Evolutionary conservation across 2,888 invertebrate species (phyloP).

Genomic region (Lapara coniferarum): DNA sequence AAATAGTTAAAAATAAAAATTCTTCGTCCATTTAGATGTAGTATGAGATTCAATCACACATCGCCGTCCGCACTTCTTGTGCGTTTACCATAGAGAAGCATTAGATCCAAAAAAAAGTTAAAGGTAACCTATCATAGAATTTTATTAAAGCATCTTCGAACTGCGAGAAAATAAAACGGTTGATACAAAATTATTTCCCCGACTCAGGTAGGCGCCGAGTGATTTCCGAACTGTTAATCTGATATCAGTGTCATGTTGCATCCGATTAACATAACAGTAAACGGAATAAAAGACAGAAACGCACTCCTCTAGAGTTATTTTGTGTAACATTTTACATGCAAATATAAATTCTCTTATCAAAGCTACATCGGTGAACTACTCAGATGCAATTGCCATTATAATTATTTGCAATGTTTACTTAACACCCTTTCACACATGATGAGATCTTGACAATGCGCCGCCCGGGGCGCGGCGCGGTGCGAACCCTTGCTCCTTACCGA

Average conservation of each 20-base stretch:
- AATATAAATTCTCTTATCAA: constrained; percentile 76
- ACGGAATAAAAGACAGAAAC: constrained; percentile 68
- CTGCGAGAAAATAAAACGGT: not conserved
- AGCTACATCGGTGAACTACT: constrained; percentile 62
- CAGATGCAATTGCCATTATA: constrained; percentile 80
- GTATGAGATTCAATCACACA: too few relatives aligned
- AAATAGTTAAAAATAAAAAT: too few relatives aligned
- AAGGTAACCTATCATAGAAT: not conserved
- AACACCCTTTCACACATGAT: constrained; percentile 84
- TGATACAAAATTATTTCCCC: not conserved
- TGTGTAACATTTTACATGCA: constrained; percentile 73
- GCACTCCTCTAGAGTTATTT: constrained; percentile 63
- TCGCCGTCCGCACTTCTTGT: too few relatives aligned
- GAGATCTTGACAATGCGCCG: constrained; percentile 70
- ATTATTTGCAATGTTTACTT: constrained; percentile 85
- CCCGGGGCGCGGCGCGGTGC: constrained; percentile 59
- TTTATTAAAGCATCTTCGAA: not conserved
- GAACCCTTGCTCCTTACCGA: constrained; percentile 44
- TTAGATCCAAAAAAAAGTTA: not conserved
- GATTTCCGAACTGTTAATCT: constrained; percentile 72
- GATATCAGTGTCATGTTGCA: constrained; percentile 82
- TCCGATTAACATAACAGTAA: constrained; percentile 75
- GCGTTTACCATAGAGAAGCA: not conserved
- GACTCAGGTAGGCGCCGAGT: constrained; percentile 50
- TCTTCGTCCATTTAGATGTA: too few relatives aligned